A percentile compares a stretch with the other conserved stretches of the same genome.
These are phyloP conservation scores for Drosophila anomelani DNA, from an alignment of 2,888 invertebrate species.

Conservation along the genomic window DNA sequence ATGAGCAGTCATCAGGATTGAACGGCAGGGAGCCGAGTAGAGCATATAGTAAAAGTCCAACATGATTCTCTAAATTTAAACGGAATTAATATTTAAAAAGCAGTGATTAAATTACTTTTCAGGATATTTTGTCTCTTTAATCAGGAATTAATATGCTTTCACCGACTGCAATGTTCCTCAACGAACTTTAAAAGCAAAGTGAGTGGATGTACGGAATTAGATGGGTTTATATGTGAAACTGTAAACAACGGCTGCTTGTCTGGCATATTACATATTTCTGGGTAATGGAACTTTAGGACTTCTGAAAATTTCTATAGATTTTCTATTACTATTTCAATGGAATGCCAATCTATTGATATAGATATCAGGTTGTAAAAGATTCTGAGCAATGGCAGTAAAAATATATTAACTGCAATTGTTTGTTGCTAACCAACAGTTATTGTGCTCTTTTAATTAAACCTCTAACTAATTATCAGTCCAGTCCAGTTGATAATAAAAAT, in stretches of 20 bases:
- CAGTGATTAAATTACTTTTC: not conserved
- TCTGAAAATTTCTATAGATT: not conserved
- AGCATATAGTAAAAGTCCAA: slow-evolving; percentile 58
- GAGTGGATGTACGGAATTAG: not conserved
- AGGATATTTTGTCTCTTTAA: not conserved
- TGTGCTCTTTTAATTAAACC: not conserved
- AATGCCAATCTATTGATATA: not conserved
- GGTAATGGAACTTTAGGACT: not conserved
- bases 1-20: slow-evolving; percentile 87
- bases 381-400: not conserved
- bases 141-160: not conserved
- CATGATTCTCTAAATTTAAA: slow-evolving; percentile 24
- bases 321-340: not conserved
- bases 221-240: not conserved
- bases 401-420: not conserved
- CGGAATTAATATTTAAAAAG: not conserved
- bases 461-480: not conserved
- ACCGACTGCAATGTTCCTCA: not conserved
- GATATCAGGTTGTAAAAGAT: not conserved
- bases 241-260: not conserved
- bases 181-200: not conserved
- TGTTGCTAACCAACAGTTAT: not conserved
- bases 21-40: slow-evolving; percentile 87
- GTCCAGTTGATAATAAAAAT: not conserved
- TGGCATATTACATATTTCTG: not conserved